Evolutionary conservation across 2,888 invertebrate genomes (phyloP), one percentile per base, ranked within the genome.

Genomic region (Pseudococcus longispinus): DNA sequence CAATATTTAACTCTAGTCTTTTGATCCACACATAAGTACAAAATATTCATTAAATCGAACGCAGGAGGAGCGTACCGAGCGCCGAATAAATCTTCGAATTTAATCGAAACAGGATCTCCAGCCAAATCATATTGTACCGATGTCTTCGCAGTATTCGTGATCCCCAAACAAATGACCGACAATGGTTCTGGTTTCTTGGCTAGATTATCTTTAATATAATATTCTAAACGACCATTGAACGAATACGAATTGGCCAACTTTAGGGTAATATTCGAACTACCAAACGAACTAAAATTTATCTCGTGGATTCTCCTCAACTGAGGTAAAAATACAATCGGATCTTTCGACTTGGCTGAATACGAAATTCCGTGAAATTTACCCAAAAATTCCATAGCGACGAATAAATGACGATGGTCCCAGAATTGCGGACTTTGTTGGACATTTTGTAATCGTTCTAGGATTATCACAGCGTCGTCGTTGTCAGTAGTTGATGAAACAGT

Each of bases 321-420:
- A 18, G 77, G 77, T 29, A 80, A 80, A 80, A 80, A 80, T 42
- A n/a, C 42, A 1, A 11, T 37, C 77, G 77, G 77, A 37, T 80
- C 42, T 42, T 80, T 80, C 2, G 20, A 26, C 51, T 83, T 83
- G 20, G 83, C 83, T n/a, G 32, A 42, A 37, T 85, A 85, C 37
- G 85, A 85, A 44, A n/a, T 32, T 1, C 32, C 74, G 42, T 85
- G 85, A 65, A 85, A 74, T 42, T 44, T 85, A 65, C 42, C 74
- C 42, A 65, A 37, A 18, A 46, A 23, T 44, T 55, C 51, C 55
- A 85, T 85, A 44, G 51, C 83, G 0, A 83, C 18, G 51, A 55
- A 51, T 5, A 83, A 13, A 83, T 83, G 83, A 29, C 32, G 18
- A 83, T n/a, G 32, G 51, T 83, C 83, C 51, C 46, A 55, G 51